Evolutionary conservation across 2,888 invertebrate genomes (phyloP), one percentile per base, ranked within the genome.

Genomic region (Teinopalpus imperialis): DNA sequence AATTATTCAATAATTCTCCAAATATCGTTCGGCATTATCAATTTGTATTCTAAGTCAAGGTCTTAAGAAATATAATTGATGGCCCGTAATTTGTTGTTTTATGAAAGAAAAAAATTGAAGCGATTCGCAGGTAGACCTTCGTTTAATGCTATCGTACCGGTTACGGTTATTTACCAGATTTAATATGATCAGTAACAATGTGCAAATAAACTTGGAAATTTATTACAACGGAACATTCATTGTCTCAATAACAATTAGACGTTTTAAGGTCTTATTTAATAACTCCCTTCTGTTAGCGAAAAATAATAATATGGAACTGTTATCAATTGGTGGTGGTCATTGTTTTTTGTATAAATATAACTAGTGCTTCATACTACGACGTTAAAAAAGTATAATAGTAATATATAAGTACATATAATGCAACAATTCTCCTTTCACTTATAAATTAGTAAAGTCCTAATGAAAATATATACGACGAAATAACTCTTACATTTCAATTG

Each of bases 111-210:
- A n/a, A n/a, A n/a, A n/a, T n/a, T n/a, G n/a, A n/a, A n/a, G 49
- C 61, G 60, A 61, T 68, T 61, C 43, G 54, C 59, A 59, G 57
- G 60, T 51, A 68, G 61, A 61, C 42, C 48, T 23, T 43, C 36
- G 60, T 62, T 53, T 59, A 67, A 70, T 67, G 63, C 59, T 60
- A 64, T 58, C 63, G 79, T 77, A 69, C 81, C 78, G 68, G 81
- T 75, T 76, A 78, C 70, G 57, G 62, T 54, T 56, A 58, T 65
- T 65, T 74, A 64, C 75, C 63, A 57, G 18, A 12, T 42, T 36
- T 29, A 32, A 16, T 31, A 20, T 18, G 7, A 23, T 23, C 23
- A 23, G 3, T 16, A 32, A 32, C 7, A 23, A 41, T 9, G 24
- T 39, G 20, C 39, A 39, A 39, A 21, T 12, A 39, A 29, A 30